Conservation (phyloP, 2,888 invertebrate species). For the Opisthograptis luteolata region DNA sequence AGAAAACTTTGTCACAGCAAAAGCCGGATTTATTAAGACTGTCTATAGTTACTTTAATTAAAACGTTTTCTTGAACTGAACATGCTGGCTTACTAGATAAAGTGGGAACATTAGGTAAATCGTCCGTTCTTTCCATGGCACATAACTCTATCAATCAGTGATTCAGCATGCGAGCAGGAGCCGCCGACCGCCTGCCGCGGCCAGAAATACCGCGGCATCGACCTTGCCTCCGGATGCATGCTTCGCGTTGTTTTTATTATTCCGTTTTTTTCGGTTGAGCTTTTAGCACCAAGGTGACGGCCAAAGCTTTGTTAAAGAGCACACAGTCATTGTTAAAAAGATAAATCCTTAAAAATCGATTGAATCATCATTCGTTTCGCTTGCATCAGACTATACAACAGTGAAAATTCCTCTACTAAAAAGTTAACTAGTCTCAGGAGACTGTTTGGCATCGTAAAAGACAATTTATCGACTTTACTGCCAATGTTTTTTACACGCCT, state of each 20-base stretch:
- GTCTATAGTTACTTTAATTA: too few relatives aligned
- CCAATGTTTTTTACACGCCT: slow-evolving; percentile 26
- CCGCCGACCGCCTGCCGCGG: slow-evolving; percentile 58
- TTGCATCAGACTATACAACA: slow-evolving; percentile 6
- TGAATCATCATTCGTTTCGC: slow-evolving; percentile 5
- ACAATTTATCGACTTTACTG: slow-evolving; percentile 1
- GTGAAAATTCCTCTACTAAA: slow-evolving; percentile 12
- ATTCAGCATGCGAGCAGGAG: slow-evolving; percentile 54
- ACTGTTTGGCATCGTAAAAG: slow-evolving; percentile 5
- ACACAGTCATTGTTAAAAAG: slow-evolving; percentile 11
- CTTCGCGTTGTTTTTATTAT: slow-evolving; percentile 74
- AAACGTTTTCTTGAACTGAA: not conserved
- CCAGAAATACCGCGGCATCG: slow-evolving; percentile 79
- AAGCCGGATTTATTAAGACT: not conserved
- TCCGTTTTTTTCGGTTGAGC: slow-evolving; percentile 66
- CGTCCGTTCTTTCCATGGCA: slow-evolving; percentile 54
- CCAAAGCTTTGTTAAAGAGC: slow-evolving; percentile 39
- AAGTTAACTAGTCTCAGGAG: slow-evolving; percentile 5
- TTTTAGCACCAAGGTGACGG: slow-evolving; percentile 74
- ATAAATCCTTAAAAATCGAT: slow-evolving; percentile 3
- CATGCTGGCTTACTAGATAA: slow-evolving; percentile 18
- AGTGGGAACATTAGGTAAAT: slow-evolving; percentile 55
- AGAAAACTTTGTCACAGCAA: not conserved
- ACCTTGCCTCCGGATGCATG: slow-evolving; percentile 77
- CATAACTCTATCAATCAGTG: slow-evolving; percentile 67